Evolutionary conservation across 2,113 vertebrate species (phyloP).

Genomic region (Brevimyrus niger): DNA sequence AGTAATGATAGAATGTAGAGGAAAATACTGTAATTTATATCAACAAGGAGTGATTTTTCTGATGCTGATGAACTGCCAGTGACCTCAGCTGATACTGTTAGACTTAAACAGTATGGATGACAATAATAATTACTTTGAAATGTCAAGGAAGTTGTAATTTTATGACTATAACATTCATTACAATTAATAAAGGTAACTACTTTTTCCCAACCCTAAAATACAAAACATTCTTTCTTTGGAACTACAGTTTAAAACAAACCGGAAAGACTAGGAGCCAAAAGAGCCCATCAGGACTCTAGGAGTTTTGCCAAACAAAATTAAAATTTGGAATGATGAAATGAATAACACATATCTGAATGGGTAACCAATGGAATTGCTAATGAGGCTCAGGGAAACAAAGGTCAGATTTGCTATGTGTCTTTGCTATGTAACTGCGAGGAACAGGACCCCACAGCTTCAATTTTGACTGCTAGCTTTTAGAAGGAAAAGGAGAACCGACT

Average conservation of each 20-base stretch:
- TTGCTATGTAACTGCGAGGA: conserved; percentile 57
- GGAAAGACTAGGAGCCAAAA: conserved; percentile 6
- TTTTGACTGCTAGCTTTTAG: neutral
- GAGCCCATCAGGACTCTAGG: conserved; percentile 49
- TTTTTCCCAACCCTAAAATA: neutral
- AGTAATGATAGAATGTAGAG: neutral
- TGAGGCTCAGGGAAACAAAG: conserved; percentile 52
- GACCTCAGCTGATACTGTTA: neutral
- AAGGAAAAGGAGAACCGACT: neutral
- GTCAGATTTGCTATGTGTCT: conserved; percentile 47
- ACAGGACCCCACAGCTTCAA: conserved; percentile 50
- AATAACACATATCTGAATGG: conserved; percentile 56
- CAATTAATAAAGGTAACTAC: neutral
- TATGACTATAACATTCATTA: neutral
- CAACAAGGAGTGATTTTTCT: neutral
- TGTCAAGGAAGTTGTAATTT: neutral
- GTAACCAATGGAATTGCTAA: conserved; percentile 32
- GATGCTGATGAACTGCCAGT: no score
- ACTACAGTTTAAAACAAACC: neutral
- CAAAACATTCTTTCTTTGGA: neutral
- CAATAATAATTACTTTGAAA: neutral
- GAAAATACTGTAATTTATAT: neutral
- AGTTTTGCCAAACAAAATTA: conserved; percentile 68
- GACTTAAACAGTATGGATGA: neutral
- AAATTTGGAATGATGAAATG: conserved; percentile 53